Conservation (phyloP, 2,113 vertebrate genomes). For the Pelodiscus sinensis region DNA sequence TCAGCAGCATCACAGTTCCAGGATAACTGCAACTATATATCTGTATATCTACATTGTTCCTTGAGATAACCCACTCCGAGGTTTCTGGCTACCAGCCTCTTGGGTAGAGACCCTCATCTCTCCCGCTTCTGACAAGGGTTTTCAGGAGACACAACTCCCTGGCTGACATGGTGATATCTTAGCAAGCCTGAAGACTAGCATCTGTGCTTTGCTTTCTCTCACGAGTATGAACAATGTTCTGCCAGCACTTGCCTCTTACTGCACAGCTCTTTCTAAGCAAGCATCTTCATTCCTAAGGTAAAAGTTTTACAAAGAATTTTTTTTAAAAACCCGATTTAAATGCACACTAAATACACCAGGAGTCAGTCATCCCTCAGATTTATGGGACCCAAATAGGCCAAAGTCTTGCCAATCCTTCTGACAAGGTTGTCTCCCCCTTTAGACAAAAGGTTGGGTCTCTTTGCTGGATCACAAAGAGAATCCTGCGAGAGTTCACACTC, state of each 20-base stretch:
- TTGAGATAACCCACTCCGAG: neutral
- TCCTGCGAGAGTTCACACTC: too few relatives aligned
- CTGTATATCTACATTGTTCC: neutral
- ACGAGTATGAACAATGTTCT: neutral
- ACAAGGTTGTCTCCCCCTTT: too few relatives aligned
- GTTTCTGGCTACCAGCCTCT: neutral
- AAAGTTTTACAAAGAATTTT: too few relatives aligned
- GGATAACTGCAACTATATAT: neutral
- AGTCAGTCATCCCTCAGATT: too few relatives aligned
- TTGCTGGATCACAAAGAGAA: too few relatives aligned
- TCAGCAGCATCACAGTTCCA: neutral
- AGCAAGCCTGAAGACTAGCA: neutral
- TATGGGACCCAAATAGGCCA: too few relatives aligned
- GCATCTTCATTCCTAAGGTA: too few relatives aligned
- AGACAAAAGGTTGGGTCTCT: too few relatives aligned
- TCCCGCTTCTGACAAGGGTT: neutral
- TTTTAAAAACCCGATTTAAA: too few relatives aligned
- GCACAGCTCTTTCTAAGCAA: neutral
- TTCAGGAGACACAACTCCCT: neutral
- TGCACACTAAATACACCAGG: too few relatives aligned
- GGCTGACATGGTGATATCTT: neutral
- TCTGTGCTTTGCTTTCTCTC: neutral
- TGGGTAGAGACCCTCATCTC: neutral
- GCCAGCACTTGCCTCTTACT: neutral
- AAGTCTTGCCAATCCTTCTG: too few relatives aligned